These are phyloP conservation scores for Todus mexicanus DNA, from an alignment of 2,797 vertebrate genomes.

Conservation along the genomic window DNA sequence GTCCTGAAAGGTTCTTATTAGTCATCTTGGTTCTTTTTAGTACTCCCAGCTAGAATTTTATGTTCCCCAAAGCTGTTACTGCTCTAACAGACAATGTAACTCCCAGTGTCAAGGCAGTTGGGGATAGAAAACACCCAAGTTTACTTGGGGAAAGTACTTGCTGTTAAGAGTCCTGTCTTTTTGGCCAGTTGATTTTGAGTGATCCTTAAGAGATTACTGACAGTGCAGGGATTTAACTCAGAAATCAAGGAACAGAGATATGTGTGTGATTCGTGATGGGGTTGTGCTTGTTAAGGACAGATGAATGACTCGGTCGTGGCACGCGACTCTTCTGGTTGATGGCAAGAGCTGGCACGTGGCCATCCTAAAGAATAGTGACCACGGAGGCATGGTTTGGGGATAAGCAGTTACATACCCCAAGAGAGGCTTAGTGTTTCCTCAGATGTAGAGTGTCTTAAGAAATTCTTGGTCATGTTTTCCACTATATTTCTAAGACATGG, in stretches of 20 bases:
- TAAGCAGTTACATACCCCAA: not conserved
- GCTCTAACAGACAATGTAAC: not conserved
- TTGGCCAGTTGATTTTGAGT: not conserved
- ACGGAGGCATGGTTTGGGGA: not conserved
- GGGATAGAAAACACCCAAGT: not conserved
- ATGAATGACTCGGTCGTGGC: not conserved
- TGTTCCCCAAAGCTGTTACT: not conserved
- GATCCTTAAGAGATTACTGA: not conserved
- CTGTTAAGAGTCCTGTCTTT: not conserved
- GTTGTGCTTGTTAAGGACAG: not conserved
- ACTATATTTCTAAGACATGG: not conserved
- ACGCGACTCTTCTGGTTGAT: not conserved
- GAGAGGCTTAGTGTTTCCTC: not conserved
- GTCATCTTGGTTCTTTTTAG: not conserved
- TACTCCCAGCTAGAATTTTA: not conserved
- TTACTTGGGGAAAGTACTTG: not conserved
- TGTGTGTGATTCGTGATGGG: not conserved
- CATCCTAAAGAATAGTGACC: not conserved
- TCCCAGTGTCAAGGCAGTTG: not conserved
- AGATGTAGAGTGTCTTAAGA: not conserved
- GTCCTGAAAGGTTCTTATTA: not conserved
- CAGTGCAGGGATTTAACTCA: not conserved
- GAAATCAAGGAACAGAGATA: not conserved
- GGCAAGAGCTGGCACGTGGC: not conserved
- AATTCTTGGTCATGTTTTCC: not conserved